Percentiles rank a stretch among this genome's conserved stretches.
Conservation (phyloP, 1,140 invertebrate species). For the Schmidtea mediterranea region DNA sequence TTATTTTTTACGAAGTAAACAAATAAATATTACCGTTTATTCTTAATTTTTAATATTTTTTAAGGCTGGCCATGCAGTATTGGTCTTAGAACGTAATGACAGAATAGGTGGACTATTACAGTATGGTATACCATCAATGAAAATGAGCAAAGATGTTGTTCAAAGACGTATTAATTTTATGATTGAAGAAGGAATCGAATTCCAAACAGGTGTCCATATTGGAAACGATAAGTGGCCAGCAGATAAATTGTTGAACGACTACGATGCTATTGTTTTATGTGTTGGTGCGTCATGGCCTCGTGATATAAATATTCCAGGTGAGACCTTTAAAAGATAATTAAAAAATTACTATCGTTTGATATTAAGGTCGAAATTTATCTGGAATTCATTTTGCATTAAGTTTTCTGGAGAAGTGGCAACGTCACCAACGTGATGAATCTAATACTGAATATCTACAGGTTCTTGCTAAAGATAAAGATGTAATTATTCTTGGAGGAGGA, state of each 20-base stretch:
- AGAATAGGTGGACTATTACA: conserved; percentile 68
- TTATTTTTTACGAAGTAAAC: too few species aligned
- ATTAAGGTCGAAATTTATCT: conserved; percentile 50
- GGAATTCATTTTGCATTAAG: conserved; percentile 92
- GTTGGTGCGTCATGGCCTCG: conserved; percentile 83
- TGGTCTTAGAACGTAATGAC: conserved; percentile 85
- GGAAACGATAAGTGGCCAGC: conserved; percentile 56
- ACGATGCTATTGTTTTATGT: conserved; percentile 62
- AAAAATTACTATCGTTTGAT: conserved; percentile 1
- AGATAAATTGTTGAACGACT: conserved; percentile 39
- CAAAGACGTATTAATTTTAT: conserved; percentile 60
- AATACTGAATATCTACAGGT: conserved; percentile 33
- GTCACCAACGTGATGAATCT: conserved; percentile 53
- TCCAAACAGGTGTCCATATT: conserved; percentile 61
- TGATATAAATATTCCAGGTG: conserved; percentile 37
- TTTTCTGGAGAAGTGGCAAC: conserved; percentile 85
- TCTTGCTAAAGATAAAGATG: conserved; percentile 66
- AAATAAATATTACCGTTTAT: too few species aligned
- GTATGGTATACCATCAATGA: conserved; percentile 95
- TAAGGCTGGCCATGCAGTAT: conserved; percentile 55
- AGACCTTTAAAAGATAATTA: conserved; percentile 1
- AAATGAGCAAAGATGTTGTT: conserved; percentile 67
- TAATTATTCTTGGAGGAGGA: conserved; percentile 85
- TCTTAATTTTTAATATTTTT: conserved; percentile 7
- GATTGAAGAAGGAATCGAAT: conserved; percentile 59